Conservation (phyloP, 2,797 vertebrate species). For the Enteromius radiatus region DNA sequence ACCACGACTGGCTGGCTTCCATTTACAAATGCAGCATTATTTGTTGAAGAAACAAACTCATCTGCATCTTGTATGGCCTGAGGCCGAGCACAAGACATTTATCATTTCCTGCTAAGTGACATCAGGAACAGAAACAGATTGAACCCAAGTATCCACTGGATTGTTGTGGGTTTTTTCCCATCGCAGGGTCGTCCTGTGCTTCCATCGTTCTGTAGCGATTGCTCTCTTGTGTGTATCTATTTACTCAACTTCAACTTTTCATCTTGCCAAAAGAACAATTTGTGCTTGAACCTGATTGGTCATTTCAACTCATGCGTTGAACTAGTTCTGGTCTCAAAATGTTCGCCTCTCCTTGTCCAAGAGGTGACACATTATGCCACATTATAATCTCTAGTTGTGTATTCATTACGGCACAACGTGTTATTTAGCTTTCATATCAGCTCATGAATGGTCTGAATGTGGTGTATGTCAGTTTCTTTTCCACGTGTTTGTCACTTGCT, state of each 20-base stretch:
- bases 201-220: constrained; percentile 39
- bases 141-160: constrained; percentile 1
- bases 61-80: neutral
- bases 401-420: constrained; percentile 47
- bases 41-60: neutral
- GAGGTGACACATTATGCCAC: constrained; percentile 13
- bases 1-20: no score
- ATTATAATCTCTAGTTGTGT: constrained; percentile 13
- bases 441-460: constrained; percentile 61
- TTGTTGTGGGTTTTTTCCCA: neutral
- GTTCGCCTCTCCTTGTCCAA: constrained; percentile 13
- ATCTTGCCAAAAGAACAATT: constrained; percentile 51
- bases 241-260: constrained; percentile 61
- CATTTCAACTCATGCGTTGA: neutral
- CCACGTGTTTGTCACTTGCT: constrained; percentile 6
- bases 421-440: constrained; percentile 67
- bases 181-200: neutral
- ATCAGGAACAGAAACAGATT: constrained; percentile 3
- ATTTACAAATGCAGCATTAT: neutral
- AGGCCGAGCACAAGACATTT: neutral
- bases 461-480: constrained; percentile 13
- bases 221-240: constrained; percentile 62
- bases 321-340: constrained; percentile 11
- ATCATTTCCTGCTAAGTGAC: neutral
- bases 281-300: constrained; percentile 34